Evolutionary conservation across 2,888 invertebrate species (phyloP).

Genomic region (Gnatocerus cornutus): DNA sequence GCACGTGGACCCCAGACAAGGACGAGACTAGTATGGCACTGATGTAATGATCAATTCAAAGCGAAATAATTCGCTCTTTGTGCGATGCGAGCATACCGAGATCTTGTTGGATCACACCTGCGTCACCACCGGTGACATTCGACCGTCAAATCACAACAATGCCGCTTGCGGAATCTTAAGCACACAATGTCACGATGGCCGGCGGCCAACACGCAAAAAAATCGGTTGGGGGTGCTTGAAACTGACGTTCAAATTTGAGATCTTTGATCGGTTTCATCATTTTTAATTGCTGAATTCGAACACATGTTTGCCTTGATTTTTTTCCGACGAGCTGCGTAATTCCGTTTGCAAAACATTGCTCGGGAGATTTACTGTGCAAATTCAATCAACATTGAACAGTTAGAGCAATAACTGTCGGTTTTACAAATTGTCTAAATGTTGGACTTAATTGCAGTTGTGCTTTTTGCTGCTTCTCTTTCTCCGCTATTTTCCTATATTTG

Average conservation of each 20-base stretch:
- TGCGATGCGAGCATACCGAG: conserved; percentile 33
- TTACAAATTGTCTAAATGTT: too few relatives aligned
- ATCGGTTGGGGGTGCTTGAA: not conserved
- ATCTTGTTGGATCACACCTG: conserved; percentile 42
- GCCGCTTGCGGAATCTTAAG: conserved; percentile 34
- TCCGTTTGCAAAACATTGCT: too few relatives aligned
- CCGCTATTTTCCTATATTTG: too few relatives aligned
- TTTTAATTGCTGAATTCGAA: too few relatives aligned
- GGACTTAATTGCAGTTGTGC: too few relatives aligned
- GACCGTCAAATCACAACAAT: conserved; percentile 33
- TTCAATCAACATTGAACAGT: too few relatives aligned
- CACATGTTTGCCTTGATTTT: too few relatives aligned
- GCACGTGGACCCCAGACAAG: conserved; percentile 57
- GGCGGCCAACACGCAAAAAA: conserved; percentile 9
- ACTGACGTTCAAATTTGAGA: too few relatives aligned
- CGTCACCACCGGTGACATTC: conserved; percentile 31
- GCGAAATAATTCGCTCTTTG: conserved; percentile 49
- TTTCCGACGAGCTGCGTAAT: too few relatives aligned
- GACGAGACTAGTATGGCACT: conserved; percentile 43
- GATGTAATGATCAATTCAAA: conserved; percentile 44
- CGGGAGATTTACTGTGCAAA: too few relatives aligned
- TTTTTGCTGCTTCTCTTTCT: too few relatives aligned
- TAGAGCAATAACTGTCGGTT: too few relatives aligned
- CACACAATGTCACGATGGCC: conserved; percentile 11
- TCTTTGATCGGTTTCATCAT: not conserved